Percentiles rank a stretch among this genome's conserved stretches.
These are phyloP conservation scores for Notothenia rossii DNA, from an alignment of 2,113 vertebrate genomes.

Conservation along the genomic window DNA sequence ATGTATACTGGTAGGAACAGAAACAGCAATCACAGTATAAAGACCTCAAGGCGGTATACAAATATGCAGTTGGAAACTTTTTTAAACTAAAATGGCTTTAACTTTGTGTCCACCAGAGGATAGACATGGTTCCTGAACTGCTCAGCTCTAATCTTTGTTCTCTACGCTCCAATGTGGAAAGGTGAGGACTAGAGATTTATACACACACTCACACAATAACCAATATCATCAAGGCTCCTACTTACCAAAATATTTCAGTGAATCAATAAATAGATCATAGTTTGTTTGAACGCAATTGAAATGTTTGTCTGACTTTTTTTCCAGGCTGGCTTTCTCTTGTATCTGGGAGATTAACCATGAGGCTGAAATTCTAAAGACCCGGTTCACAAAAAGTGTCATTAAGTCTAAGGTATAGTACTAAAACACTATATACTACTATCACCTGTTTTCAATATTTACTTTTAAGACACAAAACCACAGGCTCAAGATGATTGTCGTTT, in stretches of 20 bases:
- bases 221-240: neutral
- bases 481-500: neutral
- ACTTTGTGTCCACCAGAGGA: conserved; percentile 86
- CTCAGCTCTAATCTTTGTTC: conserved; percentile 98
- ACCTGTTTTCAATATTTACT: neutral
- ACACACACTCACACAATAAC: neutral
- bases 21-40: too few relatives aligned
- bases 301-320: neutral
- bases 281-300: neutral
- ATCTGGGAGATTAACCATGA: conserved; percentile 96
- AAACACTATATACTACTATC: neutral
- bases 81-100: neutral
- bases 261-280: neutral
- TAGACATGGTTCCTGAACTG: conserved; percentile 98
- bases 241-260: neutral
- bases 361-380: conserved; percentile 92
- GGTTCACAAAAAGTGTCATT: conserved; percentile 96
- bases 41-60: too few relatives aligned
- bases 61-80: too few relatives aligned
- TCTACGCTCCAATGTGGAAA: conserved; percentile 92
- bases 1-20: too few relatives aligned
- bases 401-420: conserved; percentile 92
- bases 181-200: conserved; percentile 78
- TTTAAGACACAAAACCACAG: neutral
- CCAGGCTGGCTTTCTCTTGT: conserved; percentile 95